phyloP scores from a whole-genome alignment of 2,113 vertebrate genomes.

The Trachemys scripta region DNA sequence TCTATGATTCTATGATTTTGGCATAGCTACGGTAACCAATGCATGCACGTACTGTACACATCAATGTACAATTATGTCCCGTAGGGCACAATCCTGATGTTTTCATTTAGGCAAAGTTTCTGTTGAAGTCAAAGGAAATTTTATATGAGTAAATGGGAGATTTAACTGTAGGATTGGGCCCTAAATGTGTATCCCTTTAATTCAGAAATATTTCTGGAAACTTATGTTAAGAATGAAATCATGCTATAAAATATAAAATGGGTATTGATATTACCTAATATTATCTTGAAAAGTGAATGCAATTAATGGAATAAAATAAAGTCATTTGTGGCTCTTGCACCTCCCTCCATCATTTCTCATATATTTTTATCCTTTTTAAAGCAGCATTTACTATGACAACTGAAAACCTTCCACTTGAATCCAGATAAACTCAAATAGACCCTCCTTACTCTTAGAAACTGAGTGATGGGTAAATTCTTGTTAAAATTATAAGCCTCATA shows the following conservation, averaged over 20 bases:
- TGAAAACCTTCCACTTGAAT: background rate
- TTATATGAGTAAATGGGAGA: background rate
- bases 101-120: background rate
- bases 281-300: background rate
- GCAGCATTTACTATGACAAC: background rate
- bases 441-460: background rate
- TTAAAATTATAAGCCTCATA: background rate
- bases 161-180: background rate
- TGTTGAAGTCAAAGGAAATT: background rate
- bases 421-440: background rate
- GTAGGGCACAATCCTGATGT: rapidly evolving
- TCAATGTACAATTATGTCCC: background rate
- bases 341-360: background rate
- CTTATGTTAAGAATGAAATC: background rate
- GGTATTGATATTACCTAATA: background rate
- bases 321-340: rapidly evolving
- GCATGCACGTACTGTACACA: background rate
- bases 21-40: too few species aligned
- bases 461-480: background rate
- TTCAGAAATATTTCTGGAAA: background rate
- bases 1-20: too few species aligned
- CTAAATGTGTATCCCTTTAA: background rate
- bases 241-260: background rate
- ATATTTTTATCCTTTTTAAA: background rate
- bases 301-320: background rate